phyloP scores from a whole-genome alignment of 2,888 invertebrate genomes.

The Lomographa bimaculata region DNA sequence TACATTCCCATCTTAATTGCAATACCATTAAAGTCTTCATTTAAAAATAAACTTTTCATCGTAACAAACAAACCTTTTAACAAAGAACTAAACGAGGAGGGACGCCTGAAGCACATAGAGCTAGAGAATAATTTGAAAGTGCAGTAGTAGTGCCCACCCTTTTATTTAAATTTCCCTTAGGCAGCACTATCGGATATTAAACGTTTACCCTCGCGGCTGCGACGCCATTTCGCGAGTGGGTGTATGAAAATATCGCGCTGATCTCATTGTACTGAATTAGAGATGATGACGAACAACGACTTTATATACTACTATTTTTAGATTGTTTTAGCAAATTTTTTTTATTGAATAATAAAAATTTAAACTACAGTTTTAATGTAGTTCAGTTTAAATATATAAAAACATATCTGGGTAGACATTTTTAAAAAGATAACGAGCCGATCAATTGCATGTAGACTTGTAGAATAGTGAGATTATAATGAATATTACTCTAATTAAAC shows the following conservation, averaged over 20 bases:
- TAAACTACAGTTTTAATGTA: no score
- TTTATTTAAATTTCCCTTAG: slow-evolving; percentile 31
- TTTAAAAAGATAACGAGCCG: no score
- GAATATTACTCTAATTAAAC: no score
- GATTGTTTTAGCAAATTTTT: no score
- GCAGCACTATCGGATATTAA: slow-evolving; percentile 40
- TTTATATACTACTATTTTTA: no score
- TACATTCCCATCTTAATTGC: no score
- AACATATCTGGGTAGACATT: no score
- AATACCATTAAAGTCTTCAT: no score
- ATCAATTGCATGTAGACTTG: no score
- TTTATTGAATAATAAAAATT: no score
- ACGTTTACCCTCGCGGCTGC: slow-evolving; percentile 26
- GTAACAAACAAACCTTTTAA: background rate
- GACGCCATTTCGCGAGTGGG: slow-evolving; percentile 31
- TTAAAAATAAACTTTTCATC: background rate
- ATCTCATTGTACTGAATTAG: slow-evolving; percentile 54
- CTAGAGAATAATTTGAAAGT: slow-evolving; percentile 10
- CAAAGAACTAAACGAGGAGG: slow-evolving; percentile 2
- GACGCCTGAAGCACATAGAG: slow-evolving; percentile 6
- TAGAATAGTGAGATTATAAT: no score
- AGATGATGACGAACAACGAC: slow-evolving; percentile 15
- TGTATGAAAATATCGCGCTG: slow-evolving; percentile 43
- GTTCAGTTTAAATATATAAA: no score
- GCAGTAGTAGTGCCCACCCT: slow-evolving; percentile 13